Conservation (phyloP, 2,888 invertebrate genomes). For the Campoplex capitator region DNA sequence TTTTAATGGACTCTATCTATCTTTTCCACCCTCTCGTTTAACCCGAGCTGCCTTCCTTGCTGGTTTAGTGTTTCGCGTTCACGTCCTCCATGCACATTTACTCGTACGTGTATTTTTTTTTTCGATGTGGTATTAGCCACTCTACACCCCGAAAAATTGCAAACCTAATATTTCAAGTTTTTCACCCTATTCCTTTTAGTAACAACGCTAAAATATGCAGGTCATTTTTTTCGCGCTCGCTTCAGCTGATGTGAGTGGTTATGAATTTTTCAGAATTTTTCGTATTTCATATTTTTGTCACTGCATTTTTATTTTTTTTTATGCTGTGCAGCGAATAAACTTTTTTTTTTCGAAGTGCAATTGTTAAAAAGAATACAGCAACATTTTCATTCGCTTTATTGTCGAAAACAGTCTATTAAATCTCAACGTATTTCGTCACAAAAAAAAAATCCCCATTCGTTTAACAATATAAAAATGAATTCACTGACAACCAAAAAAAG, state of each 20-base stretch:
- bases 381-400: background rate
- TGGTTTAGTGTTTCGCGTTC: slow-evolving; percentile 7
- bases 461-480: background rate
- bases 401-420: background rate
- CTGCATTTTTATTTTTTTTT: background rate
- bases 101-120: slow-evolving; percentile 27
- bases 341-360: background rate
- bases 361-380: background rate
- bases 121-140: slow-evolving; percentile 37
- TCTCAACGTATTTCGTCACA: background rate
- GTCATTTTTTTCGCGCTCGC: background rate
- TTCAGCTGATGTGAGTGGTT: background rate
- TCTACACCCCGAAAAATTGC: background rate
- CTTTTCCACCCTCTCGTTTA: slow-evolving; percentile 49
- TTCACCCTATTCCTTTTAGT: background rate
- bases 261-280: background rate
- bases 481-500: background rate
- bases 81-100: slow-evolving; percentile 2
- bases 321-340: background rate
- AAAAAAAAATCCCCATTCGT: background rate
- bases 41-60: background rate
- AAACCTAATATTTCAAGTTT: background rate
- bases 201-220: background rate
- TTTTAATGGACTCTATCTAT: slow-evolving; percentile 67
- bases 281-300: background rate